Evolutionary conservation across 2,113 vertebrate genomes (phyloP).

Genomic region (Phasianus colchicus): DNA sequence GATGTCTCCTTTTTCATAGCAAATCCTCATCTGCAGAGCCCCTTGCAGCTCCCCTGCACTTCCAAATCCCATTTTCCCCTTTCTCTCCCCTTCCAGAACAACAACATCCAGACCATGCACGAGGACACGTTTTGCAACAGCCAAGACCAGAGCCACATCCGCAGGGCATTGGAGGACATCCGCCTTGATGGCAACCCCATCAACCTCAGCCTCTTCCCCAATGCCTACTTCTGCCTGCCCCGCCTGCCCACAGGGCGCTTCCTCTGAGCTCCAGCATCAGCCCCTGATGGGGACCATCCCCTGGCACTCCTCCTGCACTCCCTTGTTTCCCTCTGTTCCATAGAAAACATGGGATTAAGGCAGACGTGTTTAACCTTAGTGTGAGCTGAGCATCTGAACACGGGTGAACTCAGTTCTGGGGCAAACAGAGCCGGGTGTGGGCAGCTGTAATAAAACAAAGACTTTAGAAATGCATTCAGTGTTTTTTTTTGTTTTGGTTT

Average conservation of each 20-base stretch:
- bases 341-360: accelerated
- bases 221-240: constrained; percentile 82
- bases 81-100: constrained; percentile 75
- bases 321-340: accelerated
- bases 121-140: constrained; percentile 80
- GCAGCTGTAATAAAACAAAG: background rate
- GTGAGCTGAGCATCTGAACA: background rate
- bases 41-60: background rate
- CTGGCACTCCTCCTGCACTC: accelerated
- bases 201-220: constrained; percentile 80
- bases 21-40: background rate
- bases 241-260: constrained; percentile 80
- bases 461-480: background rate
- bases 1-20: background rate
- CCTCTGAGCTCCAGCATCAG: constrained; percentile 29
- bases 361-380: accelerated
- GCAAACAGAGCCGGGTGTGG: accelerated
- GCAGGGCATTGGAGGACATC: constrained; percentile 82
- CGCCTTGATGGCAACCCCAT: constrained; percentile 85
- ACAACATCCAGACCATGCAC: constrained; percentile 80
- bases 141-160: constrained; percentile 71
- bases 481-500: too few relatives aligned
- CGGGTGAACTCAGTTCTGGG: background rate
- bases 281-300: background rate
- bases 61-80: background rate